Evolutionary conservation across 2,113 vertebrate genomes (phyloP).

Genomic region (Coracopsis vasa): DNA sequence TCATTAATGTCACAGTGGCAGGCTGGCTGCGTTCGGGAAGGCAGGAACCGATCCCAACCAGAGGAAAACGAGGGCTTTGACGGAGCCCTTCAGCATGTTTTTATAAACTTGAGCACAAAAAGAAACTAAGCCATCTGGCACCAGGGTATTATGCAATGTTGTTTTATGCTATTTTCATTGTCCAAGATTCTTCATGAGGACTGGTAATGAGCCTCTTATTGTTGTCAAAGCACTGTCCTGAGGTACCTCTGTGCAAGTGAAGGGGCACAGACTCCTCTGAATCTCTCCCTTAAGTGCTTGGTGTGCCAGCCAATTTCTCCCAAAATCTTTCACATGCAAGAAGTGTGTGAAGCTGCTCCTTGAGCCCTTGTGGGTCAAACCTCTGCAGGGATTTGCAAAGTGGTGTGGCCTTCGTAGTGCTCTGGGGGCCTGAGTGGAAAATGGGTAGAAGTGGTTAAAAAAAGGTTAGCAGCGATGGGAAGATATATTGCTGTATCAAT

Average conservation of each 20-base stretch:
- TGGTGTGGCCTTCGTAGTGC: not conserved
- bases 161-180: conserved; percentile 22
- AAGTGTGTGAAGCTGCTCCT: not conserved
- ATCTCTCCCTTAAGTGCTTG: accelerated
- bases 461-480: not conserved
- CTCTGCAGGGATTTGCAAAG: not conserved
- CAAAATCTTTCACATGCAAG: not conserved
- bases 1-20: not conserved
- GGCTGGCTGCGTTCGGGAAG: not conserved
- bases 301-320: not conserved
- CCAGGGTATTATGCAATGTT: conserved; percentile 47
- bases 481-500: accelerated
- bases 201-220: not conserved
- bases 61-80: not conserved
- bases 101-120: conserved; percentile 37
- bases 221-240: not conserved
- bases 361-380: not conserved
- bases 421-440: not conserved
- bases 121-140: conserved; percentile 46
- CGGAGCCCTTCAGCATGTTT: conserved; percentile 12
- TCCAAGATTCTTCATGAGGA: not conserved
- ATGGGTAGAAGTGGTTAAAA: not conserved
- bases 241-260: not conserved
- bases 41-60: not conserved
- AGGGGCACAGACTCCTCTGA: not conserved